These are phyloP conservation scores for Acheta domesticus DNA, from an alignment of 2,888 invertebrate species.

Conservation along the genomic window DNA sequence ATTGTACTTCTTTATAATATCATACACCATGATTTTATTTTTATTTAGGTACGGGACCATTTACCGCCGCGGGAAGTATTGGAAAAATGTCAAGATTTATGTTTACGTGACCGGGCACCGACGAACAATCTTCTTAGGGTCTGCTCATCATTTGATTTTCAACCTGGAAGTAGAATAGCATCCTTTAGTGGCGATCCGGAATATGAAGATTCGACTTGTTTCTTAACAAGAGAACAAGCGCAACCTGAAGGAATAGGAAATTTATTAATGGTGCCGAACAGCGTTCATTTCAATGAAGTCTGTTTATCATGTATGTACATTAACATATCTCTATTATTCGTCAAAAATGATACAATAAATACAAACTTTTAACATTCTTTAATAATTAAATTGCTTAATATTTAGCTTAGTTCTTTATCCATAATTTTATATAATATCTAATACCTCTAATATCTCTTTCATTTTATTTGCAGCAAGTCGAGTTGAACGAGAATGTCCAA, in stretches of 20 bases:
- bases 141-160: slow-evolving; percentile 86
- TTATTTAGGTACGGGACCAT: slow-evolving; percentile 65
- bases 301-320: slow-evolving; percentile 76
- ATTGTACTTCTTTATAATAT: too few species aligned
- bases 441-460: too few species aligned
- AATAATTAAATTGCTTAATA: too few species aligned
- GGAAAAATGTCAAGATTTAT: slow-evolving; percentile 84
- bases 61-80: slow-evolving; percentile 82
- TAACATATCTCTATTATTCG: too few species aligned
- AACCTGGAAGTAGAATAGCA: slow-evolving; percentile 80
- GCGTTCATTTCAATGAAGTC: slow-evolving; percentile 86
- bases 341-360: too few species aligned
- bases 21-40: neutral
- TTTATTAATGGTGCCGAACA: slow-evolving; percentile 83
- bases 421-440: too few species aligned
- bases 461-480: slow-evolving; percentile 61
- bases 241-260: slow-evolving; percentile 85
- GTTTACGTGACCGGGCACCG: slow-evolving; percentile 71
- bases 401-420: too few species aligned
- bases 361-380: too few species aligned
- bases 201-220: slow-evolving; percentile 85
- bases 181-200: slow-evolving; percentile 77
- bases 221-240: slow-evolving; percentile 78
- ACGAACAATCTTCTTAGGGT: slow-evolving; percentile 78
- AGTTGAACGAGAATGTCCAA: slow-evolving; percentile 84